These are phyloP conservation scores for Heliconius eleuchia DNA, from an alignment of 1,140 invertebrate genomes.

Conservation along the genomic window DNA sequence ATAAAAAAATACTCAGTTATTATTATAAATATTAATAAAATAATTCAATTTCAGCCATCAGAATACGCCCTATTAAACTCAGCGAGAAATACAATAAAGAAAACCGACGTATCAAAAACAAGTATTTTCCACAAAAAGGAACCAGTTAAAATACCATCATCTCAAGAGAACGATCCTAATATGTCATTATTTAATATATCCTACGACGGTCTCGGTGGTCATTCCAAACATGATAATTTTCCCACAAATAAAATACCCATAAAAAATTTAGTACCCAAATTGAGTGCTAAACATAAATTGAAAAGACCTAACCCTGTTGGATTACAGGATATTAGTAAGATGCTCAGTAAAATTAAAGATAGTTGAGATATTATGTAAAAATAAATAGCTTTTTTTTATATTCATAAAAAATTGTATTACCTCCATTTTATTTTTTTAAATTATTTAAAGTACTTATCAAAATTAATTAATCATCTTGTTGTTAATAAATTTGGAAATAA, in stretches of 20 bases:
- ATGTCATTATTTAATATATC: slow-evolving; percentile 50
- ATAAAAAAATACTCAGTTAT: too few relatives aligned
- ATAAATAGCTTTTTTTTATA: too few relatives aligned
- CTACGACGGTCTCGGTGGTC: slow-evolving; percentile 72
- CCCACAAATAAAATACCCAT: slow-evolving; percentile 49
- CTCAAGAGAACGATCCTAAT: slow-evolving; percentile 42
- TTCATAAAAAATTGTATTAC: too few relatives aligned
- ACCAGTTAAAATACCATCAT: slow-evolving; percentile 40
- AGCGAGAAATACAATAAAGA: slow-evolving; percentile 40
- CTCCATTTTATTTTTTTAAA: too few relatives aligned
- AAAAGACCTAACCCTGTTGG: slow-evolving; percentile 50
- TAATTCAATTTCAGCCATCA: slow-evolving; percentile 54
- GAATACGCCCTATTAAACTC: slow-evolving; percentile 57
- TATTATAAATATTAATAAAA: too few relatives aligned
- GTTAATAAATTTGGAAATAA: too few relatives aligned
- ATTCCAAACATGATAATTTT: slow-evolving; percentile 67
- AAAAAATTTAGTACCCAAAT: slow-evolving; percentile 52
- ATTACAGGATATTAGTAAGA: slow-evolving; percentile 36
- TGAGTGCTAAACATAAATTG: slow-evolving; percentile 59
- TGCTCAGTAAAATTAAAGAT: background rate
- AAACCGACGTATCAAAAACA: slow-evolving; percentile 27
- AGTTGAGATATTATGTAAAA: background rate
- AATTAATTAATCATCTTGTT: too few relatives aligned
- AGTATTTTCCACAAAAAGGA: slow-evolving; percentile 66
- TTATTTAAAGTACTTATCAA: too few relatives aligned